Evolutionary conservation across 1,140 invertebrate species (phyloP).

Genomic region (Drosophila murphyi): DNA sequence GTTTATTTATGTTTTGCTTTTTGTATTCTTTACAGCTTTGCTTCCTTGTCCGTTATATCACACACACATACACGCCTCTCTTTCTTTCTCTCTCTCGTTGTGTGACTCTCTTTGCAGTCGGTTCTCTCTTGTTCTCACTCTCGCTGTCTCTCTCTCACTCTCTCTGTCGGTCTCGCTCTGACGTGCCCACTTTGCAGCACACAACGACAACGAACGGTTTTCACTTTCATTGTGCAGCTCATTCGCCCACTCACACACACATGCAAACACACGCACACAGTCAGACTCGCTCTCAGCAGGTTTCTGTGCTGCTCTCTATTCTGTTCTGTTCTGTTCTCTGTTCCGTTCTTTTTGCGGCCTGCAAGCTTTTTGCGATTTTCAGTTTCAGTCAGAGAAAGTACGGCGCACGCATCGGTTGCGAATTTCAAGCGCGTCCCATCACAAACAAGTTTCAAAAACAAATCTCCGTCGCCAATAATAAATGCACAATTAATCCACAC

Average conservation of each 20-base stretch:
- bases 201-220: slow-evolving; percentile 52
- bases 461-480: slow-evolving; percentile 15
- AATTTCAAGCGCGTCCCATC: slow-evolving; percentile 50
- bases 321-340: slow-evolving; percentile 23
- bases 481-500: slow-evolving; percentile 12
- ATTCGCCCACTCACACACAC: slow-evolving; percentile 41
- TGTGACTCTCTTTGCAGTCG: slow-evolving; percentile 3
- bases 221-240: slow-evolving; percentile 80
- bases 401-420: slow-evolving; percentile 73
- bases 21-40: slow-evolving; percentile 68
- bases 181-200: slow-evolving; percentile 54
- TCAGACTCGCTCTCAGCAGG: slow-evolving; percentile 35
- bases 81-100: slow-evolving; percentile 5
- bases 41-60: slow-evolving; percentile 48
- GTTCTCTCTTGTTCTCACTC: slow-evolving; percentile 13
- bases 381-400: slow-evolving; percentile 77
- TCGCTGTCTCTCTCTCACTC: slow-evolving; percentile 24
- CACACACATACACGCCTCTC: slow-evolving; percentile 9
- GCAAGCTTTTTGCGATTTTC: slow-evolving; percentile 55
- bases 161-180: slow-evolving; percentile 32
- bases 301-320: slow-evolving; percentile 16
- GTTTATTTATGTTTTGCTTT: slow-evolving; percentile 82
- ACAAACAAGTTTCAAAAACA: slow-evolving; percentile 35
- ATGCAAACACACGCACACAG: slow-evolving; percentile 1
- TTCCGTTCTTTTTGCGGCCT: slow-evolving; percentile 51